These are phyloP conservation scores for Chironomus tepperi DNA, from an alignment of 1,140 invertebrate species.

Conservation along the genomic window DNA sequence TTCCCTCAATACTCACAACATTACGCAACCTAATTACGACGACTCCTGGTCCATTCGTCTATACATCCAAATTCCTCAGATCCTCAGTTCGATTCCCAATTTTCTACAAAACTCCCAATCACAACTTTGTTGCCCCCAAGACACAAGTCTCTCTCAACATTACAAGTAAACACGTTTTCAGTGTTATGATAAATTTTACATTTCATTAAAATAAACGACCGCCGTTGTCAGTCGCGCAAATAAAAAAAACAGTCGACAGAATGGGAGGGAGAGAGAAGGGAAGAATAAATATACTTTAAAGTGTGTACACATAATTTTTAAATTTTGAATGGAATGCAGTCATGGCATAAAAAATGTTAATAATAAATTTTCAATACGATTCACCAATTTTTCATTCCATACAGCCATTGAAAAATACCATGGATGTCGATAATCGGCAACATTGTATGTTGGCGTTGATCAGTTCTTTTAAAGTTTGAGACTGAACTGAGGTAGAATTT, in stretches of 20 bases:
- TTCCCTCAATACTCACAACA: too few relatives aligned
- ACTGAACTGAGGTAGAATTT: too few relatives aligned
- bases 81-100: too few relatives aligned
- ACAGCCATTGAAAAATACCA: neutral
- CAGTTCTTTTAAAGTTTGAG: too few relatives aligned
- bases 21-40: too few relatives aligned
- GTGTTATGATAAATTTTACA: conserved; percentile 5
- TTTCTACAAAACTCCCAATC: neutral
- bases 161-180: neutral
- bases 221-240: conserved; percentile 9
- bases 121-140: neutral
- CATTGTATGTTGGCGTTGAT: too few relatives aligned
- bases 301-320: neutral
- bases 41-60: too few relatives aligned
- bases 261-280: too few relatives aligned
- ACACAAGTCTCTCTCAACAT: neutral
- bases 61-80: too few relatives aligned
- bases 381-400: conserved; percentile 1
- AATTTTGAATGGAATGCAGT: neutral
- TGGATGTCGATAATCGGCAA: too few relatives aligned
- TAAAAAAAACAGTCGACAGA: neutral
- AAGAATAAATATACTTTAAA: neutral
- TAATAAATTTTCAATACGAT: conserved; percentile 14
- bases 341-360: neutral
- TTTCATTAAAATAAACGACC: neutral